phyloP scores from a whole-genome alignment of 37 sponge, comb jelly and placozoan species.

The Ephydatia muelleri region DNA sequence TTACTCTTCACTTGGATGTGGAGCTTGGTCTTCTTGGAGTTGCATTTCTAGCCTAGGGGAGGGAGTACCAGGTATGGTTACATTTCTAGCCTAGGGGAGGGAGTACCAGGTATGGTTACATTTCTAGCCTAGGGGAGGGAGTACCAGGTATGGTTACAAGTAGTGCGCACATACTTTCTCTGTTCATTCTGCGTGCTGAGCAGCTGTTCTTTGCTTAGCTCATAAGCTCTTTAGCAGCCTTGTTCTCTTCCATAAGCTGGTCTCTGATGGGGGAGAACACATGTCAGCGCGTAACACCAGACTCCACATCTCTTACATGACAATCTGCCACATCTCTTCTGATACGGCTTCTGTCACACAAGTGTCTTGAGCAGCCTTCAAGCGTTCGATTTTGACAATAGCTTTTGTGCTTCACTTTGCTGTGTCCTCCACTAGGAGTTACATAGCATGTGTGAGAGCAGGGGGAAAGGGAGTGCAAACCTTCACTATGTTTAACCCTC shows the following conservation, averaged over 20 bases:
- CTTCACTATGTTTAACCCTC: neutral
- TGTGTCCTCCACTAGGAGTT: neutral
- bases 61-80: no score
- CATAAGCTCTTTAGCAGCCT: conserved; percentile 8
- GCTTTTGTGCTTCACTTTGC: no score
- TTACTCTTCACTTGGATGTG: conserved; percentile 19
- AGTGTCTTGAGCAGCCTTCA: neutral
- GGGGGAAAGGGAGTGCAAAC: neutral
- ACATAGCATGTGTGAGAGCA: neutral
- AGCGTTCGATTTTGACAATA: neutral
- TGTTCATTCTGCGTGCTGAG: neutral
- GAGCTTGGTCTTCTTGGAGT: neutral
- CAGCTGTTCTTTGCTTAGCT: conserved; percentile 7
- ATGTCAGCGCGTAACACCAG: neutral
- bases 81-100: no score
- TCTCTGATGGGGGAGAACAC: neutral
- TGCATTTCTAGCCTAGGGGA: neutral
- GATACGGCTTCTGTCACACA: neutral
- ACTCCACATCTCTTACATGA: neutral
- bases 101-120: no score
- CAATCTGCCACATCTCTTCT: conserved; percentile 14
- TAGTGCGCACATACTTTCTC: neutral
- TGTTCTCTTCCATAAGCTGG: conserved; percentile 30
- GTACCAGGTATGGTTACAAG: neutral
- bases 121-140: neutral